A percentile compares a stretch with the other conserved stretches of the same genome.
These are phyloP conservation scores for Procambarus clarkii DNA, from an alignment of 1,140 invertebrate species.

Conservation along the genomic window DNA sequence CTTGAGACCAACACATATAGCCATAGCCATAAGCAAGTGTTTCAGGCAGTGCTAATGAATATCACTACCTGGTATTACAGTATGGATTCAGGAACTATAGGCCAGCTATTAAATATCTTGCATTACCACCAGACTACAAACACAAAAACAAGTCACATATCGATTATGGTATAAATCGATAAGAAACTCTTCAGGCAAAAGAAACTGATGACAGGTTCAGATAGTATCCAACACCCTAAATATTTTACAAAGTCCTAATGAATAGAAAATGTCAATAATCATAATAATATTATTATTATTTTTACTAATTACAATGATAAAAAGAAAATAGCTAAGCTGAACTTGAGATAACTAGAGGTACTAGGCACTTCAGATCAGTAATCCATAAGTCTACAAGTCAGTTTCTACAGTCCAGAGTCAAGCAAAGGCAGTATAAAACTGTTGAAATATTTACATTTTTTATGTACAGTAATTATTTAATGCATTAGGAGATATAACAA, in stretches of 20 bases:
- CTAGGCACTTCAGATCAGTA: not conserved
- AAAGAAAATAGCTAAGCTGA: not conserved
- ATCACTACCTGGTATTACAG: too few species aligned
- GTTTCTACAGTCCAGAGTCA: not conserved
- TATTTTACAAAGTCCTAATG: not conserved
- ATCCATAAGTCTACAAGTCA: not conserved
- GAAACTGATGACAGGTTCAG: not conserved
- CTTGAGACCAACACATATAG: too few species aligned
- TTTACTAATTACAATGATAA: not conserved
- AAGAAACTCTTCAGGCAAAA: not conserved
- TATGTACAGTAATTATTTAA: not conserved
- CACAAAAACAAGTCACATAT: too few species aligned
- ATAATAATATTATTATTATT: too few species aligned
- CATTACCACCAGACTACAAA: too few species aligned
- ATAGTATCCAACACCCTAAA: not conserved
- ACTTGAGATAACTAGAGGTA: not conserved
- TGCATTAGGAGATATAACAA: not conserved
- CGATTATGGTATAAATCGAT: not conserved
- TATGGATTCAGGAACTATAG: too few species aligned
- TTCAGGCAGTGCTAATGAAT: too few species aligned
- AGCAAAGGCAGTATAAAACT: not conserved
- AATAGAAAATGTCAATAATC: not conserved
- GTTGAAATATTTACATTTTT: not conserved
- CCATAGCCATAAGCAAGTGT: too few species aligned
- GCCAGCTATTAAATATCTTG: too few species aligned